A percentile compares a stretch with the other conserved stretches of the same genome.
These are phyloP conservation scores for Odontomachus brunneus DNA, from an alignment of 1,140 invertebrate genomes.

Conservation along the genomic window DNA sequence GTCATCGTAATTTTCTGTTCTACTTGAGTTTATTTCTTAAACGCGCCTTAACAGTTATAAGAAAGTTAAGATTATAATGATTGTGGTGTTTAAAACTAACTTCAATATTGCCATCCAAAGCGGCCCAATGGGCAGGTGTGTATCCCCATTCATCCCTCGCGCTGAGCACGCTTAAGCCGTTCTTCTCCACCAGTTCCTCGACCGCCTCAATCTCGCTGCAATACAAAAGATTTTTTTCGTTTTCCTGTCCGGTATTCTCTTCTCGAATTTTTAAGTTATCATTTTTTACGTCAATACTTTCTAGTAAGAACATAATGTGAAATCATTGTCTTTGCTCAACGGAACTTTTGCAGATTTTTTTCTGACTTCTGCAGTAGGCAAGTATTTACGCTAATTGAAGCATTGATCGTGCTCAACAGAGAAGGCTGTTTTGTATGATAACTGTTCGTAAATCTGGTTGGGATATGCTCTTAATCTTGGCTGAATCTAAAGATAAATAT, in stretches of 20 bases:
- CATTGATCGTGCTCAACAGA: too few species aligned
- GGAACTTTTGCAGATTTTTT: neutral
- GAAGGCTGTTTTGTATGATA: too few species aligned
- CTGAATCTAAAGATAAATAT: too few species aligned
- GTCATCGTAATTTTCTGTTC: too few species aligned
- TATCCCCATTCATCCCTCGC: slow-evolving; percentile 95
- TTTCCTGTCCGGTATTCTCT: neutral
- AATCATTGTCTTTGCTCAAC: neutral
- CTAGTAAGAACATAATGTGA: neutral
- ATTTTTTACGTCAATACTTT: neutral
- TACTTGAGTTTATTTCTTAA: too few species aligned
- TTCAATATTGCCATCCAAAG: slow-evolving; percentile 93
- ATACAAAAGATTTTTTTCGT: slow-evolving; percentile 61
- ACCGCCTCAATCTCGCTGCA: slow-evolving; percentile 90
- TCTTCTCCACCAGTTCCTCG: slow-evolving; percentile 91
- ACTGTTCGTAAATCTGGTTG: too few species aligned
- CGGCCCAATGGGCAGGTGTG: slow-evolving; percentile 96
- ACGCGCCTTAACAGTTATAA: neutral
- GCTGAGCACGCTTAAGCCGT: slow-evolving; percentile 89
- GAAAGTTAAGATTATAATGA: neutral
- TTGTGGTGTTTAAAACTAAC: slow-evolving; percentile 72
- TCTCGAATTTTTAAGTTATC: neutral
- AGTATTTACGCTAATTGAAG: too few species aligned
- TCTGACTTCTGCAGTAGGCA: too few species aligned
- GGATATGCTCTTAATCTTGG: too few species aligned